Percentiles rank a stretch among this genome's conserved stretches.
Conservation (phyloP, 2,888 invertebrate species). For the Erannis defoliaria region DNA sequence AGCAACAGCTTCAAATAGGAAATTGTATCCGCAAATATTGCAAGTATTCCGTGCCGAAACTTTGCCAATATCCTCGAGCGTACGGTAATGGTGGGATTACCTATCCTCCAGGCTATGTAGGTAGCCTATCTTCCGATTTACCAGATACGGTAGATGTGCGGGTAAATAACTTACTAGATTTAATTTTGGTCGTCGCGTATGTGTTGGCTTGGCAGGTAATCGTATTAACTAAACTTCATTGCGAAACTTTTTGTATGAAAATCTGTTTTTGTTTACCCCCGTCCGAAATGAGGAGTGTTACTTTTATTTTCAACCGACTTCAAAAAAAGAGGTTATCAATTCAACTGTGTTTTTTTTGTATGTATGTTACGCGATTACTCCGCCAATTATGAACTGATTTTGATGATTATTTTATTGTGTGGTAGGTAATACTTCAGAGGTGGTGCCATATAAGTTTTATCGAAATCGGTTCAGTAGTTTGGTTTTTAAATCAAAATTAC, state of each 20-base stretch:
- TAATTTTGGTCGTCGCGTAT: not conserved
- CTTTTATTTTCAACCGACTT: too few species aligned
- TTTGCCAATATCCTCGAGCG: conserved; percentile 46
- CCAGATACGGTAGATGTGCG: conserved; percentile 17
- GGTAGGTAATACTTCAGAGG: too few species aligned
- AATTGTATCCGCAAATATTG: conserved; percentile 46
- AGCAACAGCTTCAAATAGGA: conserved; percentile 42
- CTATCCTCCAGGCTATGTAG: conserved; percentile 21
- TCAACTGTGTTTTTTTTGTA: too few species aligned
- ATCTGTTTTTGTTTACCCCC: too few species aligned
- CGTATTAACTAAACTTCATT: not conserved
- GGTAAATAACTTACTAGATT: conserved; percentile 28
- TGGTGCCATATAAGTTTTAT: too few species aligned
- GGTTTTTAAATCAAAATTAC: too few species aligned
- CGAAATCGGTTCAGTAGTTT: too few species aligned
- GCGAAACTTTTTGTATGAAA: not conserved
- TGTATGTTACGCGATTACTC: too few species aligned
- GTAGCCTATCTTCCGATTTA: conserved; percentile 31
- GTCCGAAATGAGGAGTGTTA: too few species aligned
- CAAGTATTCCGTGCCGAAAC: conserved; percentile 43
- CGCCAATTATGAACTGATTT: too few species aligned
- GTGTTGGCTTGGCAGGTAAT: not conserved
- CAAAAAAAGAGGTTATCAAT: too few species aligned
- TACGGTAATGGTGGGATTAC: conserved; percentile 38
- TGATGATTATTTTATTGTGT: too few species aligned